A percentile compares a stretch with the other conserved stretches of the same genome.
Evolutionary conservation across 2,113 vertebrate genomes (phyloP).

Genomic region (Protomyctophum bolini): DNA sequence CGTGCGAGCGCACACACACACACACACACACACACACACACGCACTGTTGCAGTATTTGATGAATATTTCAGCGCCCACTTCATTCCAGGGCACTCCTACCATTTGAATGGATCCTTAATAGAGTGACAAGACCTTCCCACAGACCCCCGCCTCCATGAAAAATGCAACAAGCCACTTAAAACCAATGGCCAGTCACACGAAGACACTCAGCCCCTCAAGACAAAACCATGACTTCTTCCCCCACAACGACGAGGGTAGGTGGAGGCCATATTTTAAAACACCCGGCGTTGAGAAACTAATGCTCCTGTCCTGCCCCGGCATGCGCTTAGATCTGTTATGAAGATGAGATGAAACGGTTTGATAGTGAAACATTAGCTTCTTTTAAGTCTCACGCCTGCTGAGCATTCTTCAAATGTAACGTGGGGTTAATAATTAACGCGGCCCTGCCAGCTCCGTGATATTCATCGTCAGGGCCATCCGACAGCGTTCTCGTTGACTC

Average conservation of each 20-base stretch:
- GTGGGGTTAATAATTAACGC: conserved; percentile 77
- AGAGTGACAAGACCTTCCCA: conserved; percentile 76
- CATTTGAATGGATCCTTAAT: conserved; percentile 76
- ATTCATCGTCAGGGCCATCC: conserved; percentile 63
- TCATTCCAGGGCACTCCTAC: conserved; percentile 61
- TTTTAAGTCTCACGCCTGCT: conserved; percentile 75
- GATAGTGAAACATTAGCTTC: conserved; percentile 81
- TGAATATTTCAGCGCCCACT: conserved; percentile 79
- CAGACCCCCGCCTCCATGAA: conserved; percentile 73
- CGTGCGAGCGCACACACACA: too few species aligned
- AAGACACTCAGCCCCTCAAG: conserved; percentile 70
- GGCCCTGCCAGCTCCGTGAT: conserved; percentile 52
- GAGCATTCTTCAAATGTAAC: conserved; percentile 81
- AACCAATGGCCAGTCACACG: conserved; percentile 73
- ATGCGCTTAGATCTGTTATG: conserved; percentile 59
- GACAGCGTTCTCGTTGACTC: conserved; percentile 52
- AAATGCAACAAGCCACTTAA: conserved; percentile 83
- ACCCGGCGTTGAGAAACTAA: conserved; percentile 57
- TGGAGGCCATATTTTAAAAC: conserved; percentile 61
- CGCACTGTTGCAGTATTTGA: conserved; percentile 68
- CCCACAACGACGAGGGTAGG: conserved; percentile 49
- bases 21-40: too few species aligned
- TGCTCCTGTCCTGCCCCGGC: conserved; percentile 34
- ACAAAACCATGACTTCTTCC: conserved; percentile 55
- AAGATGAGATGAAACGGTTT: conserved; percentile 73